phyloP scores from a whole-genome alignment of 2,113 vertebrate species.

The Chamaea fasciata region DNA sequence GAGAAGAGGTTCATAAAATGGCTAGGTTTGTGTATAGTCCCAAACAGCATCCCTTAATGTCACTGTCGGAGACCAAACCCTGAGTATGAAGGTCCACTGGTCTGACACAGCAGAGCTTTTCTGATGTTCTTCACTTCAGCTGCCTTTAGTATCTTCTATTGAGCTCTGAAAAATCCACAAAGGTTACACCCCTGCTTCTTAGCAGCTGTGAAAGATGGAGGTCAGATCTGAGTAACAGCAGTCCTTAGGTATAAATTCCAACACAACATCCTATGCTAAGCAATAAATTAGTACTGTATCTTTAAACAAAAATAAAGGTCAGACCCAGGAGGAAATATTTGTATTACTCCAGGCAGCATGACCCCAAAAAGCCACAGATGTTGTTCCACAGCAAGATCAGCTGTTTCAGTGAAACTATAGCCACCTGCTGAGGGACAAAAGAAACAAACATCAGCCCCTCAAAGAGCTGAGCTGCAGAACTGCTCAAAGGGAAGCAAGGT shows the following conservation, averaged over 20 bases:
- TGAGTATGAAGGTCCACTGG: not conserved
- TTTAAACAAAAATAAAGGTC: not conserved
- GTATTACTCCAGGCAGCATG: not conserved
- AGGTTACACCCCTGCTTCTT: not conserved
- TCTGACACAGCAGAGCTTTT: not conserved
- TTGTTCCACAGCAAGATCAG: constrained; percentile 34
- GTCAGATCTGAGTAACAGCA: not conserved
- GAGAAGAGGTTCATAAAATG: not conserved
- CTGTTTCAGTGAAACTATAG: constrained; percentile 31
- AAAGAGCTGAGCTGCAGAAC: not conserved
- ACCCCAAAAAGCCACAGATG: constrained; percentile 13
- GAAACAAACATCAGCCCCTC: constrained; percentile 29
- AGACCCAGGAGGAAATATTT: not conserved
- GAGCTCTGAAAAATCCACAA: not conserved
- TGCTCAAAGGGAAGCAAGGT: not conserved
- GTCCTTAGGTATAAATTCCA: not conserved
- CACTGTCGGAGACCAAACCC: accelerated
- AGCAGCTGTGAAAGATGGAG: not conserved
- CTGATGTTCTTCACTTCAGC: not conserved
- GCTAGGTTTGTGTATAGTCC: not conserved
- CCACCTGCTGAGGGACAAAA: constrained; percentile 46
- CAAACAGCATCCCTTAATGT: not conserved
- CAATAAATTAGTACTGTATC: not conserved
- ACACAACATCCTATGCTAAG: not conserved
- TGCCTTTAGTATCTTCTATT: not conserved